These are phyloP conservation scores for Myopa tessellatipennis DNA, from an alignment of 2,888 invertebrate species.

Conservation along the genomic window DNA sequence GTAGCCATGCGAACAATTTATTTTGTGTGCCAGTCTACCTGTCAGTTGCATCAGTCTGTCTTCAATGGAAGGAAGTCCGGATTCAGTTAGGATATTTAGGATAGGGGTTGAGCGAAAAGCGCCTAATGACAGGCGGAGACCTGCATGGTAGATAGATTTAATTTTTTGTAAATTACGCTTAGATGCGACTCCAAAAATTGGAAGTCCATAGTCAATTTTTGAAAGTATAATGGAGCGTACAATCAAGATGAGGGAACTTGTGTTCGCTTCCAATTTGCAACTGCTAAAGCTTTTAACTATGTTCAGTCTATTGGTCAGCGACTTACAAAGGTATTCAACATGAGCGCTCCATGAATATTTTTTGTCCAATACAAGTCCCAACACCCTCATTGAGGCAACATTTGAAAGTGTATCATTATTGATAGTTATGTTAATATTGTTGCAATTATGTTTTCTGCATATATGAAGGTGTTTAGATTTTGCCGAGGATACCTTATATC, in stretches of 20 bases:
- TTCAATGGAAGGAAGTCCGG: neutral
- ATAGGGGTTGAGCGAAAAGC: slow-evolving; percentile 11
- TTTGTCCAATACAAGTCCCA: neutral
- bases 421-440: neutral
- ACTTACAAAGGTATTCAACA: slow-evolving; percentile 5
- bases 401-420: neutral
- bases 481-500: neutral
- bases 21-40: neutral
- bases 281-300: neutral
- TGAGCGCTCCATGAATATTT: neutral
- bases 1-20: neutral
- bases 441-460: neutral
- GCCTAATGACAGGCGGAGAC: neutral
- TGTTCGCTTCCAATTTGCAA: neutral
- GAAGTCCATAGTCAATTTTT: slow-evolving; percentile 8
- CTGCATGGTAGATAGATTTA: neutral
- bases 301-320: neutral
- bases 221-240: neutral
- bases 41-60: neutral
- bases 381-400: neutral
- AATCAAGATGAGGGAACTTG: neutral
- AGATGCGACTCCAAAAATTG: neutral
- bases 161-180: slow-evolving; percentile 8
- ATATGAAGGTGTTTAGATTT: slow-evolving; percentile 13
- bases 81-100: slow-evolving; percentile 11